Evolutionary conservation across 2,113 vertebrate species (phyloP).

Genomic region (Furnarius figulus): DNA sequence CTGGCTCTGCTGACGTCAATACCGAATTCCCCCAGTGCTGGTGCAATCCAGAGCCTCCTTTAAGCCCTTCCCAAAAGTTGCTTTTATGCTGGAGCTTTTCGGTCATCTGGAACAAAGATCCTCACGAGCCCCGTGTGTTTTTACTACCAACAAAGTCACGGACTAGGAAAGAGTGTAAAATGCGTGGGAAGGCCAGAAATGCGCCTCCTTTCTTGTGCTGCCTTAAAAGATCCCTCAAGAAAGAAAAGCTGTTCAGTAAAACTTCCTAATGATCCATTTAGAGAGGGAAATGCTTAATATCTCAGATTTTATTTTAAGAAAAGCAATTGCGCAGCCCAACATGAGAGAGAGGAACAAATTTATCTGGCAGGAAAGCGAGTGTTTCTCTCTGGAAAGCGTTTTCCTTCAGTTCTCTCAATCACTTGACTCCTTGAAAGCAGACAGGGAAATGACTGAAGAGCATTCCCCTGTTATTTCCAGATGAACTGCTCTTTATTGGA

Average conservation of each 20-base stretch:
- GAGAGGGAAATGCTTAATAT: neutral
- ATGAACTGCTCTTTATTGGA: neutral
- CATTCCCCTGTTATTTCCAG: neutral
- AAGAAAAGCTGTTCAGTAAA: neutral
- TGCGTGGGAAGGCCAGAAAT: neutral
- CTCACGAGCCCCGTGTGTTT: neutral
- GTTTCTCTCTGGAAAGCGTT: neutral
- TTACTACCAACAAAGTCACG: neutral
- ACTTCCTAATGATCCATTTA: neutral
- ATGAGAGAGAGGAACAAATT: rapidly evolving
- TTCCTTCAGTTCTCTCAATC: neutral
- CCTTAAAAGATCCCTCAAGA: neutral
- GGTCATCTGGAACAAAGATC: neutral
- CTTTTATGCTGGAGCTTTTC: neutral
- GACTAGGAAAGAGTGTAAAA: neutral
- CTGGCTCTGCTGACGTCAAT: neutral
- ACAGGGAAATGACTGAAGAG: neutral
- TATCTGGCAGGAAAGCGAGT: neutral
- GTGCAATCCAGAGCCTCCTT: neutral
- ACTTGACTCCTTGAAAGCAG: neutral
- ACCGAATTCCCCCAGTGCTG: neutral
- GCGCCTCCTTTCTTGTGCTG: too few species aligned
- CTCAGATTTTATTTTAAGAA: neutral
- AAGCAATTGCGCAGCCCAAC: neutral
- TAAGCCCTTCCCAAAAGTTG: neutral